Percentiles rank a stretch among this genome's conserved stretches.
Conservation (phyloP, 1,140 invertebrate genomes). For the Diuraphis noxia region DNA sequence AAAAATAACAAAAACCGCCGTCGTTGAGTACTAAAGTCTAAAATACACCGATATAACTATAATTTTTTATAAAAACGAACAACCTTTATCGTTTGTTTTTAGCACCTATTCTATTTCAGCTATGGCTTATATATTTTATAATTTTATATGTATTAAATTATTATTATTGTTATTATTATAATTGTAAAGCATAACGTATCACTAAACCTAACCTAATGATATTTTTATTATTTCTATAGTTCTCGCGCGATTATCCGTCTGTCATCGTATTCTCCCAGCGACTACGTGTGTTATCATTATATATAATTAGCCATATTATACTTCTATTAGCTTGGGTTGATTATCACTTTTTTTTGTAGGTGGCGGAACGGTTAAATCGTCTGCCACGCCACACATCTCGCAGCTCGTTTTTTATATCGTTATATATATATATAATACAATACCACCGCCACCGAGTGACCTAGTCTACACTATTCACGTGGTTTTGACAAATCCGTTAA, state of each 20-base stretch:
- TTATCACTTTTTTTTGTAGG: neutral
- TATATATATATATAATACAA: neutral
- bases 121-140: neutral
- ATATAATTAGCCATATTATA: neutral
- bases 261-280: neutral
- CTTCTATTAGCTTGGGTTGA: neutral
- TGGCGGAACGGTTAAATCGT: conserved; percentile 13
- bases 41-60: neutral
- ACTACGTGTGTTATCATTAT: conserved; percentile 4
- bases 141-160: neutral
- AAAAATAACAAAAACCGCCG: neutral
- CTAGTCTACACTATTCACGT: neutral
- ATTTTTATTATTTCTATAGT: neutral
- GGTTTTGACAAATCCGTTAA: neutral
- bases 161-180: neutral
- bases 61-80: neutral
- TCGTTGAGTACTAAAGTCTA: neutral
- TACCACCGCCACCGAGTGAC: neutral
- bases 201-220: neutral
- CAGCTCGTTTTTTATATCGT: neutral
- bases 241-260: neutral
- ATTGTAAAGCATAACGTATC: neutral
- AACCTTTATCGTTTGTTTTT: neutral
- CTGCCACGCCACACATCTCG: neutral
- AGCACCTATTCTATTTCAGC: neutral